Evolutionary conservation across 2,113 vertebrate species (phyloP).

Genomic region (Nansenia antarctica): DNA sequence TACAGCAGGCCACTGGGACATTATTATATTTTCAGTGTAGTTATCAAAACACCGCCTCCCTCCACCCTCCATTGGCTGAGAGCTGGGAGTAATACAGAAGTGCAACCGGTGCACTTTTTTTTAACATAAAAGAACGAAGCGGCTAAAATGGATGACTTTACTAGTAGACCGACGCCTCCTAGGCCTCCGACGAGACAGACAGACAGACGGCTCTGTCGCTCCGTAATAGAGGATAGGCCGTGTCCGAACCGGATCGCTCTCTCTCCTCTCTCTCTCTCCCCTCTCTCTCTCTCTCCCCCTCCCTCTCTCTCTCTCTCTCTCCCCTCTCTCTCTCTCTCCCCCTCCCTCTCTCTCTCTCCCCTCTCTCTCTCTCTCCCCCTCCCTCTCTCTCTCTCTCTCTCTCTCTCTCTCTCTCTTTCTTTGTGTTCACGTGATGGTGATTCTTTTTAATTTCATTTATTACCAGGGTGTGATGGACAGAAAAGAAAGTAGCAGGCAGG

Average conservation of each 20-base stretch:
- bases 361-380: neutral
- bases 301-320: neutral
- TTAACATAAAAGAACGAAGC: conserved; percentile 4
- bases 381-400: neutral
- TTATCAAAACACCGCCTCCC: conserved; percentile 1
- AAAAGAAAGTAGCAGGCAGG: conserved; percentile 19
- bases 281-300: too few species aligned
- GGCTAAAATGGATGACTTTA: too few species aligned
- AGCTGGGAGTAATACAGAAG: conserved; percentile 14
- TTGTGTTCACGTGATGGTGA: too few species aligned
- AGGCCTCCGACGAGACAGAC: too few species aligned
- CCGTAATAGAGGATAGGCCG: neutral
- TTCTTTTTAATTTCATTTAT: too few species aligned
- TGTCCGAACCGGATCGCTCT: neutral
- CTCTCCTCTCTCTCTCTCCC: too few species aligned
- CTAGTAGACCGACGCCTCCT: too few species aligned
- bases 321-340: too few species aligned
- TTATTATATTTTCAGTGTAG: neutral
- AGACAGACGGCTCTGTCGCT: neutral
- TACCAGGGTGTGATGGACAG: conserved; percentile 20
- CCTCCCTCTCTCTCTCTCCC: neutral
- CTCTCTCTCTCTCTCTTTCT: conserved; percentile 2
- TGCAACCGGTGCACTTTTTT: conserved; percentile 26
- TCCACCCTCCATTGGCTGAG: conserved; percentile 6
- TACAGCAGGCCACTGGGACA: conserved; percentile 10